phyloP scores from a whole-genome alignment of 2,113 vertebrate species.

The Rhinoptilus africanus region DNA sequence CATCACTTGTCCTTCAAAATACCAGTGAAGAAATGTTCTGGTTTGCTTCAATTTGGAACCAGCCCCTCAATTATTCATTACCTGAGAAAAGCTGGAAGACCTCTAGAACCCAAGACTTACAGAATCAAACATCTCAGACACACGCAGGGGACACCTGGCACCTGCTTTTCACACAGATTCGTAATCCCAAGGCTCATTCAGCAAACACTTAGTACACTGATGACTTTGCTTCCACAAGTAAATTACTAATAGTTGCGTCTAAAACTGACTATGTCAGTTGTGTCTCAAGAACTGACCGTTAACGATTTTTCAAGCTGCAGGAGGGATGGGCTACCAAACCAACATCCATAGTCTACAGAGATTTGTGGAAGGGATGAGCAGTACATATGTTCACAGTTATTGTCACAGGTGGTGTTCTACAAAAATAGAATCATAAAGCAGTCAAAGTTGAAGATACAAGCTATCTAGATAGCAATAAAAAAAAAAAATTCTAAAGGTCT shows the following conservation, averaged over 20 bases:
- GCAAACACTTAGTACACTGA: not conserved
- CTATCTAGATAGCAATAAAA: not conserved
- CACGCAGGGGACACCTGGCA: not conserved
- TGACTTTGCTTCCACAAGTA: not conserved
- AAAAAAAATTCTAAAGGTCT: slow-evolving; percentile 42
- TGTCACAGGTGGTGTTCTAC: not conserved
- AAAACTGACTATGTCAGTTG: not conserved
- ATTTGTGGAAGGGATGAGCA: not conserved
- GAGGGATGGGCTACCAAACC: not conserved
- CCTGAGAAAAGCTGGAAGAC: not conserved
- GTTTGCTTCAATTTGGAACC: not conserved
- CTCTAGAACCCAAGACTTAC: not conserved
- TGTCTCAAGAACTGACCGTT: not conserved
- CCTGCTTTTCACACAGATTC: not conserved
- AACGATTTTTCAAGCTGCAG: not conserved
- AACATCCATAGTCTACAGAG: not conserved
- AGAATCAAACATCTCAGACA: not conserved
- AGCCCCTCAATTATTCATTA: not conserved
- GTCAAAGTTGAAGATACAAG: not conserved
- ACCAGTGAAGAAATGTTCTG: not conserved
- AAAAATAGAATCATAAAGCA: not conserved
- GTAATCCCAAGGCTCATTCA: not conserved
- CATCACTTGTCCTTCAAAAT: not conserved
- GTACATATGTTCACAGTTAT: not conserved
- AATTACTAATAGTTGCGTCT: not conserved